phyloP scores from a whole-genome alignment of 2,888 invertebrate species.

The Baccha elongata region DNA sequence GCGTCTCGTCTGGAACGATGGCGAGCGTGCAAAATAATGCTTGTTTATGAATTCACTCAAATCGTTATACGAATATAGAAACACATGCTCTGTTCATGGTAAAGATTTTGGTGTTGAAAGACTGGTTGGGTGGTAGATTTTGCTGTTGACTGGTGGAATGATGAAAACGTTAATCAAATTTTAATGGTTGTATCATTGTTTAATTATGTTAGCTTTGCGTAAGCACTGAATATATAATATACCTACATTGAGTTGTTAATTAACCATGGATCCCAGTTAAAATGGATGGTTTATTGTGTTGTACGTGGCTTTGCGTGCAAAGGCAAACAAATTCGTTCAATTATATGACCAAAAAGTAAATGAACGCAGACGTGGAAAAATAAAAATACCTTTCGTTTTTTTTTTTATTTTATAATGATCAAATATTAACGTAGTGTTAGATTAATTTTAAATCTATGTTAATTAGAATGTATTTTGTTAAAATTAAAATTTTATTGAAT shows the following conservation, averaged over 20 bases:
- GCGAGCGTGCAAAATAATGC: conserved; percentile 23
- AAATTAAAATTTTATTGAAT: not conserved
- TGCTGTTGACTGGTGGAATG: not conserved
- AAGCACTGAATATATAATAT: conserved; percentile 50
- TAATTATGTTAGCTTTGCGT: conserved; percentile 67
- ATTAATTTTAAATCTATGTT: conserved; percentile 32
- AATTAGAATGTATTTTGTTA: conserved; percentile 3
- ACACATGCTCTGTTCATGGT: conserved; percentile 27
- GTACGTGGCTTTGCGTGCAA: conserved; percentile 7
- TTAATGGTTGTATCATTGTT: conserved; percentile 72
- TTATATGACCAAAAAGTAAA: conserved; percentile 30
- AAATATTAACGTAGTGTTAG: conserved; percentile 25
- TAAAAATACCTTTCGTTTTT: not conserved
- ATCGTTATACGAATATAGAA: conserved; percentile 40
- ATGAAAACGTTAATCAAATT: conserved; percentile 67
- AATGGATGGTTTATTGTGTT: not conserved
- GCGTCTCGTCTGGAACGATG: not conserved
- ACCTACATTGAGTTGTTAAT: conserved; percentile 64
- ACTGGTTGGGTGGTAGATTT: not conserved
- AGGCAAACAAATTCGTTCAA: conserved; percentile 36
- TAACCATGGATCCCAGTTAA: conserved; percentile 50
- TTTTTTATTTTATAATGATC: not conserved
- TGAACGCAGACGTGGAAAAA: conserved; percentile 1
- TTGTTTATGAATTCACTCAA: conserved; percentile 49
- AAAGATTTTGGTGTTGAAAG: conserved; percentile 28